These are phyloP conservation scores for Ascaphus truei DNA, from an alignment of 2,113 vertebrate genomes.

Conservation along the genomic window DNA sequence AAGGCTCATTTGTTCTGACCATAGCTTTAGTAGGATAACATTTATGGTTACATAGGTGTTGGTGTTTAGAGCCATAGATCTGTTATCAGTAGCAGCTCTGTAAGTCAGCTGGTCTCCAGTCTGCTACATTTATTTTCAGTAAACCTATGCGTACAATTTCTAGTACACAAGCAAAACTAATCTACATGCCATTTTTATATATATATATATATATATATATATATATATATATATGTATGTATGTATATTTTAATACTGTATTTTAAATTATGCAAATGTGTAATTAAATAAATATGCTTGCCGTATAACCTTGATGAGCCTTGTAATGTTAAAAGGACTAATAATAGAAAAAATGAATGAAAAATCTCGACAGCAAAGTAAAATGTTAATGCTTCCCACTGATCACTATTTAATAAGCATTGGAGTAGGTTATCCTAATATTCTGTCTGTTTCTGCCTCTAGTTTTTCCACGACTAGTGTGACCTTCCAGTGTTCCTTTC, in stretches of 20 bases:
- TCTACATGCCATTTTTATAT: no score
- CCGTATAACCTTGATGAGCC: slow-evolving; percentile 7
- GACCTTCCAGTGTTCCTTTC: slow-evolving; percentile 4
- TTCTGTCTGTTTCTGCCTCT: slow-evolving; percentile 1
- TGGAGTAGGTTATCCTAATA: not conserved
- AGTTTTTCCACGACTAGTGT: not conserved
- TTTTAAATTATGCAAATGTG: not conserved
- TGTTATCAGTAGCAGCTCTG: slow-evolving; percentile 78
- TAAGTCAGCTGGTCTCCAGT: no score
- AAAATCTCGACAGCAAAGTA: not conserved
- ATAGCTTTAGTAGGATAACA: slow-evolving; percentile 75
- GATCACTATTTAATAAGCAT: not conserved
- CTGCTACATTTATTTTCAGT: no score
- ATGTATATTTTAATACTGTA: not conserved
- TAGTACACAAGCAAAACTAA: no score
- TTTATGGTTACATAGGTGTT: slow-evolving; percentile 67
- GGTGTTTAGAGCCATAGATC: slow-evolving; percentile 71
- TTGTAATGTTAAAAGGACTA: not conserved
- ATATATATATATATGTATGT: not conserved
- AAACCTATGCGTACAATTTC: not conserved
- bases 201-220: not conserved
- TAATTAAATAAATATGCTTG: no score
- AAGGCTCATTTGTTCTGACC: slow-evolving; percentile 60
- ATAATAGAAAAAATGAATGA: not conserved
- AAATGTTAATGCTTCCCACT: not conserved